Base-by-base conservation (phyloP, 2,888 invertebrate genomes). In the Notocelia uddmanniana region DNA sequence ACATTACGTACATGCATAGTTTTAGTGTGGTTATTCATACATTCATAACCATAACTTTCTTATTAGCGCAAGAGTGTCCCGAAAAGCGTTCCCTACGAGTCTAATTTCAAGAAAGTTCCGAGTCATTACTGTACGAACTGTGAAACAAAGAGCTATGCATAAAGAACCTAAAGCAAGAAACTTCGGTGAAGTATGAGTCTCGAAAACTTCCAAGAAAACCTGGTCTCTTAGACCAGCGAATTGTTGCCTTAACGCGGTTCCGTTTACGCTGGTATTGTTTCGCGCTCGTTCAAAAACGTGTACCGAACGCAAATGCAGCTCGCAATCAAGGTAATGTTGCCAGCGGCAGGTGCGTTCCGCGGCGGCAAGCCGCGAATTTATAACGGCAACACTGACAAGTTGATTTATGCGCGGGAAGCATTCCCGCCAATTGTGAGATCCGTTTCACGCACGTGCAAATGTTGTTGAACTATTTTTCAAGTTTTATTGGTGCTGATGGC, bases 241-340 rank as follows among this genome's bases (percentile, higher is more conserved):
- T 45, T n/a, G 45, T 8, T 1, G 45, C n/a, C 3, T 45, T n/a
- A 13, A n/a, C 0, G 45, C 21, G 77, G 79, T 37, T 79, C 76
- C 58, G 64, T 68, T 74, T 76, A 79, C 73, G 59, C 62, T 77
- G 78, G 81, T 71, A 75, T 75, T 73, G 69, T 74, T 73, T 73
- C 64, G 57, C 67, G 68, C 9, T 1, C 77, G 76, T 76, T 78
- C 79, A 72, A 76, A 78, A 78, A 79, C 85, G 83, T 83, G 84
- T 81, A 74, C 77, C 76, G 83, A 83, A 87, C 84, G 87, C 85
- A 85, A 87, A 86, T 88, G 88, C 88, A 80, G 69, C 79, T 84
- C 83, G 90, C 89, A 92, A 92, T 91, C 91, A 91, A 89, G 86
- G 89, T 90, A 90, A 91, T 89, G 90, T 88, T 87, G 86, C 88